Base-by-base conservation (phyloP, 2,113 vertebrate genomes). In the Pedetes capensis region DNA sequence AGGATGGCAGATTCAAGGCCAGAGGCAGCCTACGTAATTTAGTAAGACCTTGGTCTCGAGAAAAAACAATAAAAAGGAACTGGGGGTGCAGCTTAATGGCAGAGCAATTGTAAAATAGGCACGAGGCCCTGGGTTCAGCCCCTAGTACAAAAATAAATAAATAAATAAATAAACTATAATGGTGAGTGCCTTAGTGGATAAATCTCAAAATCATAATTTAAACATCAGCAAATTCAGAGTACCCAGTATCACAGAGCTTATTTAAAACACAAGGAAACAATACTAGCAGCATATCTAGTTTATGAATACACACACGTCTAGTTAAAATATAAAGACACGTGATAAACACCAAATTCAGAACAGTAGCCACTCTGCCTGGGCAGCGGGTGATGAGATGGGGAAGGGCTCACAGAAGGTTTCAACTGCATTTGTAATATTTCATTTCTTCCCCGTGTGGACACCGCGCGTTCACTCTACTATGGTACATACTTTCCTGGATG, bases 131-230 rank as follows among this genome's bases (percentile, higher is more conserved):
- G n/a, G n/a, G n/a, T n/a, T n/a, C n/a, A n/a, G n/a, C n/a, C n/a
- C n/a, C n/a, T n/a, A n/a, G n/a, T n/a, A n/a, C n/a, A n/a, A n/a
- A n/a, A n/a, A n/a, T n/a, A n/a, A n/a, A n/a, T n/a, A n/a, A n/a
- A n/a, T n/a, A n/a, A n/a, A n/a, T n/a, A 90, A 93, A 84, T 49
- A 89, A 91, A 57, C 74, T 13, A 80, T n/a, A 83, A 63, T 76
- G 25, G 39, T 8, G 47, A 16, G 12, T 39, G 53, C 49, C 61
- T 91, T 32, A 51, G 20, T 64, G 22, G 39, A 47, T 75, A 85
- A 59, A 85, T 32, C 20, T 78, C 82, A 84, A 57, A 64, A 76
- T 68, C 55, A 5, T 42, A 64, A 69, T 34, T 92, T 87, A 90
- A 89, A 66, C 63, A 79, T 79, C 89, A 87, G 22, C 55, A 89